phyloP scores from a whole-genome alignment of 2,888 invertebrate species.

The Rhimphoctona megacephalus region DNA sequence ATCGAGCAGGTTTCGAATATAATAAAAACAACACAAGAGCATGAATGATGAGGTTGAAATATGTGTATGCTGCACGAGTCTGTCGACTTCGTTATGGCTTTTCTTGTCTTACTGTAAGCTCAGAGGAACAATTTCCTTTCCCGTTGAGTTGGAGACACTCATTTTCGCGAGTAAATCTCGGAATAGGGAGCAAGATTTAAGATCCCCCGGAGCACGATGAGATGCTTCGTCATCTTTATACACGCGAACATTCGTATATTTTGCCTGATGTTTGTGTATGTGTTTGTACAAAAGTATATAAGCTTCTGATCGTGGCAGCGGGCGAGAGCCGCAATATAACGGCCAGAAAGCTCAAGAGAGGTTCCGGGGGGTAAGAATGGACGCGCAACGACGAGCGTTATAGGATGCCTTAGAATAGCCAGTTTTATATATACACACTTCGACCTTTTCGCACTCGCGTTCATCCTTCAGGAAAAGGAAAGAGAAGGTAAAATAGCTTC shows the following conservation, averaged over 20 bases:
- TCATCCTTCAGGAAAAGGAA: background rate
- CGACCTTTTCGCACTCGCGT: background rate
- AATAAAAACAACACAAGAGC: slow-evolving; percentile 8
- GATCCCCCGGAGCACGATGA: background rate
- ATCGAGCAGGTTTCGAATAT: slow-evolving; percentile 35
- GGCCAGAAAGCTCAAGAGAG: slow-evolving; percentile 1
- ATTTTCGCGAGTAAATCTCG: slow-evolving; percentile 37
- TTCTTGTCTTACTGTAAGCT: slow-evolving; percentile 17
- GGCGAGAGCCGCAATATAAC: background rate
- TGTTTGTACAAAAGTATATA: background rate
- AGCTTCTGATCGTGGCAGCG: background rate
- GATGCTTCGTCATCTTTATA: background rate
- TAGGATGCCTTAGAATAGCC: background rate
- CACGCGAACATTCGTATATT: background rate
- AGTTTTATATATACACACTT: background rate
- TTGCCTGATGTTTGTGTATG: background rate
- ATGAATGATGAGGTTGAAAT: background rate
- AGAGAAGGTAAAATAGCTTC: slow-evolving; percentile 17
- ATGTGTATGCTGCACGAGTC: background rate
- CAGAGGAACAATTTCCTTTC: slow-evolving; percentile 45
- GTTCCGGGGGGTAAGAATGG: background rate
- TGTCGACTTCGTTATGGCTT: background rate
- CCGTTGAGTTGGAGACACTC: background rate
- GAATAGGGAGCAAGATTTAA: slow-evolving; percentile 22
- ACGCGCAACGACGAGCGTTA: background rate